Conservation (phyloP, 2,888 invertebrate genomes). For the Thecophora atra region DNA sequence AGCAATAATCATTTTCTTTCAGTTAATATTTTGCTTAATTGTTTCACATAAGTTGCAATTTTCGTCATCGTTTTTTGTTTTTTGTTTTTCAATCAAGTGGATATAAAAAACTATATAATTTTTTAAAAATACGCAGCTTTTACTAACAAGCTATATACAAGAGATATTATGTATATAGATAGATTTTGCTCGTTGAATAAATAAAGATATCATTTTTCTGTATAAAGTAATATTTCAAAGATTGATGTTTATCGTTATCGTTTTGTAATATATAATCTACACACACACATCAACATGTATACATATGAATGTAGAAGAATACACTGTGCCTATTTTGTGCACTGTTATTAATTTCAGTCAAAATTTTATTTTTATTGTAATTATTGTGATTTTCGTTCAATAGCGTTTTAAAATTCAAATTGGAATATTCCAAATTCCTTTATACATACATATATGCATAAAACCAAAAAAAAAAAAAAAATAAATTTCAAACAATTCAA, state of each 20-base stretch:
- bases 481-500: too few relatives aligned
- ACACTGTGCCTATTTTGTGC: neutral
- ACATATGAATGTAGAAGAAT: slow-evolving; percentile 7
- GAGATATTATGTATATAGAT: neutral
- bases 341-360: slow-evolving; percentile 25
- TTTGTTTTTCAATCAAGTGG: too few relatives aligned
- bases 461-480: too few relatives aligned
- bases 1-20: neutral
- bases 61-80: too few relatives aligned
- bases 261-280: too few relatives aligned
- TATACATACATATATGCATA: too few relatives aligned
- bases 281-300: neutral
- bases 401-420: neutral
- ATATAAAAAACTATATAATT: too few relatives aligned
- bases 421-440: too few relatives aligned
- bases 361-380: slow-evolving; percentile 26
- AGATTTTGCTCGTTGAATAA: neutral
- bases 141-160: too few relatives aligned
- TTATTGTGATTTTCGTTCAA: neutral
- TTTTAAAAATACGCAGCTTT: too few relatives aligned
- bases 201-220: neutral
- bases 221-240: neutral
- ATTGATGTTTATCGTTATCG: neutral
- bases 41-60: too few relatives aligned
- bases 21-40: too few relatives aligned